phyloP scores from a whole-genome alignment of 2,113 vertebrate species.

The Lasiurus cinereus region DNA sequence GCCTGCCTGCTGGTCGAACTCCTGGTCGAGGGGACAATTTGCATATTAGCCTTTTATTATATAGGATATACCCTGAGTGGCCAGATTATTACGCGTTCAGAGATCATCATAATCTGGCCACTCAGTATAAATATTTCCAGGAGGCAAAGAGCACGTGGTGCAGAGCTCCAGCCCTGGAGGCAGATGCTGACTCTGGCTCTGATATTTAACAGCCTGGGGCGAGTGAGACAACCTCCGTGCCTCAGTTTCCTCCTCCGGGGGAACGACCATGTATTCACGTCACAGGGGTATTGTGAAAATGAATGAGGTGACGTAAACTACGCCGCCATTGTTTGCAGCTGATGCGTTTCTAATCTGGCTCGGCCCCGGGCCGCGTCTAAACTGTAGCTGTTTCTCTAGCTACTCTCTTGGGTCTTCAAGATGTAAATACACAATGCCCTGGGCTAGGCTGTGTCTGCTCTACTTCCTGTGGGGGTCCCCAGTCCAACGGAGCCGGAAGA shows the following conservation, averaged over 20 bases:
- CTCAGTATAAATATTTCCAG: slow-evolving; percentile 50
- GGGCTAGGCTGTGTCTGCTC: neutral
- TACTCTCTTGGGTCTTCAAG: neutral
- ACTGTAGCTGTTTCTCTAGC: neutral
- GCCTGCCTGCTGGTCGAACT: too few species aligned
- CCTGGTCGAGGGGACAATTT: too few species aligned
- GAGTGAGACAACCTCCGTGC: neutral
- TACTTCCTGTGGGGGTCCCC: neutral
- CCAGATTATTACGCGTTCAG: too few species aligned
- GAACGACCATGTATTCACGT: neutral
- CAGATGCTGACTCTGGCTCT: slow-evolving; percentile 51
- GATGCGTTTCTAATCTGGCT: neutral
- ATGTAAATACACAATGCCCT: neutral
- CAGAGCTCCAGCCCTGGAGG: neutral
- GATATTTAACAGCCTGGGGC: neutral
- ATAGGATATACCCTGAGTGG: too few species aligned
- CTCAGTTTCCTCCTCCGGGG: neutral
- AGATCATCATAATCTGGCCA: too few species aligned
- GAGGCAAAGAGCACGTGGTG: neutral
- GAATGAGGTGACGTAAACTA: neutral
- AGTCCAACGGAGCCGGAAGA: neutral
- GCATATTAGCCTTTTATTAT: too few species aligned
- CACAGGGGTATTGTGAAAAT: neutral
- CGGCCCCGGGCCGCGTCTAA: neutral
- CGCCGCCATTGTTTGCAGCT: neutral